phyloP scores from a whole-genome alignment of 2,113 vertebrate genomes.

The Sylvilagus bachmani region DNA sequence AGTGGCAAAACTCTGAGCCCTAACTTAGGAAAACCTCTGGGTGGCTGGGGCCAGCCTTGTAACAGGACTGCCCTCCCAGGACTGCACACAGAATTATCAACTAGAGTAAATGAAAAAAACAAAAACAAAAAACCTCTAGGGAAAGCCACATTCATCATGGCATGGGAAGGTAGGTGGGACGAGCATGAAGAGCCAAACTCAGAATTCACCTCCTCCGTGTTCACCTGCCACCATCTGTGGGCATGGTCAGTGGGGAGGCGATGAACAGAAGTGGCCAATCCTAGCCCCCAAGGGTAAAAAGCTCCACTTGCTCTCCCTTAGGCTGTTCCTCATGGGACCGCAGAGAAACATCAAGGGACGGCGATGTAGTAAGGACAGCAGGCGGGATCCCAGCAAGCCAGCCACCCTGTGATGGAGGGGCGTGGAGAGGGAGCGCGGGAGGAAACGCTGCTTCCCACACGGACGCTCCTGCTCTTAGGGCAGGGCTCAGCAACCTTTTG shows the following conservation, averaged over 20 bases:
- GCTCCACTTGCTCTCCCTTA: background rate
- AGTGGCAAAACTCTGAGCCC: background rate
- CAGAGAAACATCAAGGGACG: background rate
- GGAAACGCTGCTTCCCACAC: background rate
- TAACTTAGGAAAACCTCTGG: too few relatives aligned
- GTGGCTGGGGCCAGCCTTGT: background rate
- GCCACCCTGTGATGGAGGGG: background rate
- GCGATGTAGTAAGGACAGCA: accelerated
- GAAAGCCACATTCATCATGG: background rate
- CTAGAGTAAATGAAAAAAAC: background rate
- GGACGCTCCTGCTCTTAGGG: background rate
- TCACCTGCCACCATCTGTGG: background rate
- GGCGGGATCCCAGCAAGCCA: background rate
- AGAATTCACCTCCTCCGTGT: background rate
- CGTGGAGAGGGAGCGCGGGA: background rate
- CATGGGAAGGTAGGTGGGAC: background rate
- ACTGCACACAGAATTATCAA: background rate
- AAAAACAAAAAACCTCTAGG: background rate
- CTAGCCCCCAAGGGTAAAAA: background rate
- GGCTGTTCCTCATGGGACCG: background rate
- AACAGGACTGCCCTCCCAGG: background rate
- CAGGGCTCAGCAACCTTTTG: background rate
- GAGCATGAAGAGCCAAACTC: background rate
- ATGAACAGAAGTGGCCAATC: background rate
- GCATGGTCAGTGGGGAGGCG: background rate